Percentiles rank a stretch among this genome's conserved stretches.
Evolutionary conservation across 2,888 invertebrate species (phyloP).

Genomic region (Rhorus exstirpatorius): DNA sequence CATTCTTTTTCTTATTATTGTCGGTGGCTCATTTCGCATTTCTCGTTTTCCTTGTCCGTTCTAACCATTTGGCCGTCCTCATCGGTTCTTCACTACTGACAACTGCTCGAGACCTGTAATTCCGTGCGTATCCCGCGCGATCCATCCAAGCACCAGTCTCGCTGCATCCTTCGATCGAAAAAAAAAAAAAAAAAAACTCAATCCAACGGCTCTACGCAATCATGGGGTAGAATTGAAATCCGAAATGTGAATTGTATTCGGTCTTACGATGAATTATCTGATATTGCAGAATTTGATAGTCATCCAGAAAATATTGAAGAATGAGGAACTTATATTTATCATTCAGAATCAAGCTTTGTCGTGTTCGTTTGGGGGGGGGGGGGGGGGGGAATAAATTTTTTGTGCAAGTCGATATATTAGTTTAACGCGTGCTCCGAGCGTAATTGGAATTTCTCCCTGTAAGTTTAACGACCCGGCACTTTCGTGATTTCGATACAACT

Average conservation of each 20-base stretch:
- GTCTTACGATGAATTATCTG: not conserved
- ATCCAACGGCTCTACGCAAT: too few relatives aligned
- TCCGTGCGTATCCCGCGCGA: constrained; percentile 45
- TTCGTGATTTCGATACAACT: too few relatives aligned
- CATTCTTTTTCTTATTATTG: constrained; percentile 4
- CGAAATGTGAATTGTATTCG: too few relatives aligned
- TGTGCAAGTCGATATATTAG: too few relatives aligned
- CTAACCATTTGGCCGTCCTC: constrained; percentile 25
- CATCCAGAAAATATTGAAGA: too few relatives aligned
- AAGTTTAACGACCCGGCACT: constrained; percentile 21
- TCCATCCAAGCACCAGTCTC: not conserved
- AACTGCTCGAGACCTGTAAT: constrained; percentile 58
- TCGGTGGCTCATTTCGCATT: not conserved
- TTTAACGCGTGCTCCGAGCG: not conserved
- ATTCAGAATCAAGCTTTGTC: too few relatives aligned
- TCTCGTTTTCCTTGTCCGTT: constrained; percentile 8
- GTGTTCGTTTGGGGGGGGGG: too few relatives aligned
- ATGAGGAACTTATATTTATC: too few relatives aligned
- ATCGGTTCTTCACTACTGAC: constrained; percentile 42
- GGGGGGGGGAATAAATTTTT: too few relatives aligned
- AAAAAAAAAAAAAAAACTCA: too few relatives aligned
- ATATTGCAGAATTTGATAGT: too few relatives aligned
- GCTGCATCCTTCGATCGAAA: constrained; percentile 3
- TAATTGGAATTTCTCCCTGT: constrained; percentile 2
- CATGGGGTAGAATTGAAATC: too few relatives aligned